phyloP scores from a whole-genome alignment of 2,113 vertebrate genomes.

The Eubucco bourcierii region DNA sequence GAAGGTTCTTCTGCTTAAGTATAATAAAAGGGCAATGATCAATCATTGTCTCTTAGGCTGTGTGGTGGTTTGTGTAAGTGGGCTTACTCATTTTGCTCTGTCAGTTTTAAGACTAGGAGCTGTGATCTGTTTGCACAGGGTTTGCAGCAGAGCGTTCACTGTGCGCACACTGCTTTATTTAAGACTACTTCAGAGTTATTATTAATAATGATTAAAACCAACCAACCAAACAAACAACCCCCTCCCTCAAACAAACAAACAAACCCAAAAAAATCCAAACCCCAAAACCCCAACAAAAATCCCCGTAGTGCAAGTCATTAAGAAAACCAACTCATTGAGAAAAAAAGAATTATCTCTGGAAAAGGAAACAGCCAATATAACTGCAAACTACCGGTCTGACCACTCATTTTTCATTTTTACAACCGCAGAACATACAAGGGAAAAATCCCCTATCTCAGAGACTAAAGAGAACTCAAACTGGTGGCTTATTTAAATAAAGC shows the following conservation, averaged over 20 bases:
- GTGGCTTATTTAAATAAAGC: constrained; percentile 43
- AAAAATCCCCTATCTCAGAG: constrained; percentile 38
- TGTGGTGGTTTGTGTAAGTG: not conserved
- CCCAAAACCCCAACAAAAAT: not conserved
- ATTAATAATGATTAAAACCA: constrained; percentile 25
- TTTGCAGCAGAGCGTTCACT: not conserved
- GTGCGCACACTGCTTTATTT: not conserved
- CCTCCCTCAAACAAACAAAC: too few species aligned
- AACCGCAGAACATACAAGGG: constrained; percentile 5
- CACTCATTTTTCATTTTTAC: constrained; percentile 67
- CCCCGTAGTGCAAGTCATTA: constrained; percentile 27
- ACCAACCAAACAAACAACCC: too few species aligned
- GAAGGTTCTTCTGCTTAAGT: not conserved
- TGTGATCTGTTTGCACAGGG: not conserved
- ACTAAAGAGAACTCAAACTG: constrained; percentile 24
- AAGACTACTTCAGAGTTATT: constrained; percentile 10
- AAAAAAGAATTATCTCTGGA: constrained; percentile 27
- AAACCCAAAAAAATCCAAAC: not conserved
- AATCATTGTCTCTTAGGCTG: not conserved
- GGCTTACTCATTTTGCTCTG: constrained; percentile 6
- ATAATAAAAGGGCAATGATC: not conserved
- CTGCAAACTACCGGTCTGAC: constrained; percentile 50
- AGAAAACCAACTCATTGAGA: constrained; percentile 49
- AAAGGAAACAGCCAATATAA: constrained; percentile 58
- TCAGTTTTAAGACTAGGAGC: not conserved